These are phyloP conservation scores for Eupeodes corollae DNA, from an alignment of 1,140 invertebrate genomes.

Conservation along the genomic window DNA sequence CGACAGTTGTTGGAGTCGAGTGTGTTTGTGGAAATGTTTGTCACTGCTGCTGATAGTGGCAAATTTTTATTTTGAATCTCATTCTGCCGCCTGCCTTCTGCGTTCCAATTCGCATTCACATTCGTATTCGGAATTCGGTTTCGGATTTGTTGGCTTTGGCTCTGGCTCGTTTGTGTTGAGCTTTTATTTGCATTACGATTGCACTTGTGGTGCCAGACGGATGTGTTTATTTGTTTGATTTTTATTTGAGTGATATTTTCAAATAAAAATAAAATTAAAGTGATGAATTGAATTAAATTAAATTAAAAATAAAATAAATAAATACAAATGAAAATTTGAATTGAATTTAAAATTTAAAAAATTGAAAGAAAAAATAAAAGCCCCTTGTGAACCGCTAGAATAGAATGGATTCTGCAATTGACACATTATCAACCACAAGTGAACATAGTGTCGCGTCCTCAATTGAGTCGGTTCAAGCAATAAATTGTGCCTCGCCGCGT, in stretches of 20 bases:
- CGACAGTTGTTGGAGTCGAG: no score
- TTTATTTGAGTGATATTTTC: not conserved
- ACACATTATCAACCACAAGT: slow-evolving; percentile 53
- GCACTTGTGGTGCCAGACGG: no score
- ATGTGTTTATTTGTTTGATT: no score
- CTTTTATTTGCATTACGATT: no score
- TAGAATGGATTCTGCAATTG: slow-evolving; percentile 52
- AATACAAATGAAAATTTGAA: not conserved
- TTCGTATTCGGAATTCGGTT: no score
- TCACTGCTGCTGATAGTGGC: no score
- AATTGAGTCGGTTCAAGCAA: slow-evolving; percentile 4
- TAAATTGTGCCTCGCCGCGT: not conserved
- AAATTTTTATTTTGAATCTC: no score
- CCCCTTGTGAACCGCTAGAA: slow-evolving; percentile 10
- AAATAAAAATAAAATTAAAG: not conserved
- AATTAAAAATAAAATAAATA: not conserved
- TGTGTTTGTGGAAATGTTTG: no score
- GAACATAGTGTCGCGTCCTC: slow-evolving; percentile 43
- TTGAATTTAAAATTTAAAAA: not conserved
- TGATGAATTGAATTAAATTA: not conserved
- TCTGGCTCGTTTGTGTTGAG: no score
- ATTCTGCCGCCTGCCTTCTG: no score
- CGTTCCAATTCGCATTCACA: no score
- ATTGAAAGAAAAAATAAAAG: slow-evolving; percentile 6
- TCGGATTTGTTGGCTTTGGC: no score